phyloP scores from a whole-genome alignment of 2,797 vertebrate species.

The Vultur gryphus region DNA sequence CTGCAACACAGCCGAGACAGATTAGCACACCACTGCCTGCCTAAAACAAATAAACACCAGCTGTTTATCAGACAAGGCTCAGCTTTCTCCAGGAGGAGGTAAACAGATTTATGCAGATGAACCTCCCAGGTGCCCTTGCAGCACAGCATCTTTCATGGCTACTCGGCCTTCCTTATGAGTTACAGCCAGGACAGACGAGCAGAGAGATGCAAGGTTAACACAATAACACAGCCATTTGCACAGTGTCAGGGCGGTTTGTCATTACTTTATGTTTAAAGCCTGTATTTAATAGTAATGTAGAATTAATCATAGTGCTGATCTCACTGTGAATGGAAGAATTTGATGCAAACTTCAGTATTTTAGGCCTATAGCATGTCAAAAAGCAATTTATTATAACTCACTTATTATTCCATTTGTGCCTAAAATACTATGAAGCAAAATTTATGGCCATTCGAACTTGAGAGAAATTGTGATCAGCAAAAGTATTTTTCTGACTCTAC shows the following conservation, averaged over 20 bases:
- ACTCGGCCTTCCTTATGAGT: constrained; percentile 16
- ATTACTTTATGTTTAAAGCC: neutral
- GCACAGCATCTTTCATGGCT: constrained; percentile 23
- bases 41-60: constrained; percentile 65
- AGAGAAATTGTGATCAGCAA: neutral
- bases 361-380: neutral
- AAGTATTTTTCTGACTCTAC: neutral
- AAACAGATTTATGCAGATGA: constrained; percentile 69
- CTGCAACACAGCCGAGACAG: neutral
- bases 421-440: neutral
- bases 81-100: constrained; percentile 20
- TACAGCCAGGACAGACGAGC: neutral
- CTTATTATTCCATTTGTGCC: constrained; percentile 3
- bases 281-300: neutral
- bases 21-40: constrained; percentile 47
- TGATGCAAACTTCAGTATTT: neutral
- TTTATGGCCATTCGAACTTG: neutral
- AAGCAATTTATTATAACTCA: neutral
- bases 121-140: constrained; percentile 54
- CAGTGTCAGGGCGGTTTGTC: neutral
- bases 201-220: neutral
- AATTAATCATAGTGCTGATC: neutral
- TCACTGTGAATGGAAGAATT: neutral
- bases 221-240: neutral
- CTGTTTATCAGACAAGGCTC: constrained; percentile 61